phyloP scores from a whole-genome alignment of 1,140 invertebrate species.

The Oscheius sp. region DNA sequence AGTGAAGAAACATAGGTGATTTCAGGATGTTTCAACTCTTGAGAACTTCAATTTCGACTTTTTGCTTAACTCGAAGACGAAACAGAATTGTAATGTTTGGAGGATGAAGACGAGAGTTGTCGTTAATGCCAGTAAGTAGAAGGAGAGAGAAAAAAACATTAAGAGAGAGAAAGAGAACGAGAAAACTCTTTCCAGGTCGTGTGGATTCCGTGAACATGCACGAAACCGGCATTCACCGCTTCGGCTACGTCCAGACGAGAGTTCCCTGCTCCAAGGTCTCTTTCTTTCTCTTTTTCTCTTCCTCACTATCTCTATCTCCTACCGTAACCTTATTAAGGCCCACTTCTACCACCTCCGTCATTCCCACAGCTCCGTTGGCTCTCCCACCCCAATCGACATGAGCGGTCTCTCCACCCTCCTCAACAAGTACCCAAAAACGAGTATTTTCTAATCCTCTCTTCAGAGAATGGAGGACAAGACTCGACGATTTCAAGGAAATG shows the following conservation, averaged over 20 bases:
- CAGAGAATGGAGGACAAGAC: slow-evolving; percentile 47
- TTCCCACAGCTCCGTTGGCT: slow-evolving; percentile 52
- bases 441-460: slow-evolving; percentile 4
- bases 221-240: slow-evolving; percentile 58
- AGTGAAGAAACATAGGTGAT: too few relatives aligned
- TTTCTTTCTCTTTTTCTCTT: too few relatives aligned
- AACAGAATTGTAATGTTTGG: slow-evolving; percentile 58
- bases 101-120: slow-evolving; percentile 60
- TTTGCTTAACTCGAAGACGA: slow-evolving; percentile 53
- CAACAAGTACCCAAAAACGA: slow-evolving; percentile 34
- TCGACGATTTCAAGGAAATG: slow-evolving; percentile 43
- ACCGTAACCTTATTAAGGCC: slow-evolving; percentile 35
- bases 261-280: slow-evolving; percentile 45
- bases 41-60: slow-evolving; percentile 57
- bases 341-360: slow-evolving; percentile 61
- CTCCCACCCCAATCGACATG: slow-evolving; percentile 52
- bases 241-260: slow-evolving; percentile 57
- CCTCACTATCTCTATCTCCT: background rate
- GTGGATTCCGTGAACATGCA: slow-evolving; percentile 61
- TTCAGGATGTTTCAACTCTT: slow-evolving; percentile 35
- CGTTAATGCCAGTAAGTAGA: slow-evolving; percentile 57
- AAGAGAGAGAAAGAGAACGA: background rate
- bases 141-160: background rate
- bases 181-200: slow-evolving; percentile 42
- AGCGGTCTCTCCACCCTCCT: slow-evolving; percentile 41